phyloP scores from a whole-genome alignment of 2,888 invertebrate genomes.

The Neoaliturus tenellus region DNA sequence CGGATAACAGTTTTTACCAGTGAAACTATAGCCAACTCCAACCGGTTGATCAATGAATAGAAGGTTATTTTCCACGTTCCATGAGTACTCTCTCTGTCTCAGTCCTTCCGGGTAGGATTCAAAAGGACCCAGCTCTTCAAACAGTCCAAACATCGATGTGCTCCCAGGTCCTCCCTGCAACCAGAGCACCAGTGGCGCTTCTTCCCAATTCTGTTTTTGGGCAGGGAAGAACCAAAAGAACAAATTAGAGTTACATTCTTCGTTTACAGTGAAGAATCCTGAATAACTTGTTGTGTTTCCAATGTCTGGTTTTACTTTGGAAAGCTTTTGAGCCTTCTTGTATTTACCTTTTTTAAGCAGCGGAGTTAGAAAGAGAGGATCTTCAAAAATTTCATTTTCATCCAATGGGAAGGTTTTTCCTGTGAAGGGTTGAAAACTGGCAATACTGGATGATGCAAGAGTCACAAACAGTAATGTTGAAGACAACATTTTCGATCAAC shows the following conservation, averaged over 20 bases:
- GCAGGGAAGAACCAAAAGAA: constrained; percentile 75
- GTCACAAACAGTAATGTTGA: background rate
- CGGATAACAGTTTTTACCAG: constrained; percentile 75
- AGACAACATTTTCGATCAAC: background rate
- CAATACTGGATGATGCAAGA: background rate
- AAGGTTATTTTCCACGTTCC: constrained; percentile 86
- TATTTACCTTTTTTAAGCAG: background rate
- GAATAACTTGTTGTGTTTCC: constrained; percentile 75
- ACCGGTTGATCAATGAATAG: constrained; percentile 96
- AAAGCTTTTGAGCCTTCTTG: constrained; percentile 46
- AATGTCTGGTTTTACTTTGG: constrained; percentile 56
- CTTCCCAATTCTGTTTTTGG: constrained; percentile 71
- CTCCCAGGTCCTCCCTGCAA: constrained; percentile 92
- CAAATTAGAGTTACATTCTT: constrained; percentile 73
- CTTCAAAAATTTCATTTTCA: constrained; percentile 15
- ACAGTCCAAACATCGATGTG: constrained; percentile 86
- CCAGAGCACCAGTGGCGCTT: constrained; percentile 84
- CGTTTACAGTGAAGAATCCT: constrained; percentile 80
- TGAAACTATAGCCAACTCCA: constrained; percentile 94
- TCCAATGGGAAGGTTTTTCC: background rate
- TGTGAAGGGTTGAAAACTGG: background rate
- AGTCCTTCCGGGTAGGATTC: constrained; percentile 70
- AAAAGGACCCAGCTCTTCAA: constrained; percentile 92
- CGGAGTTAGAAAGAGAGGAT: constrained; percentile 22
- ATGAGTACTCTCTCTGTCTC: constrained; percentile 82